Base-by-base conservation (phyloP, 2,888 invertebrate genomes). In the Ptilodon capucinus region DNA sequence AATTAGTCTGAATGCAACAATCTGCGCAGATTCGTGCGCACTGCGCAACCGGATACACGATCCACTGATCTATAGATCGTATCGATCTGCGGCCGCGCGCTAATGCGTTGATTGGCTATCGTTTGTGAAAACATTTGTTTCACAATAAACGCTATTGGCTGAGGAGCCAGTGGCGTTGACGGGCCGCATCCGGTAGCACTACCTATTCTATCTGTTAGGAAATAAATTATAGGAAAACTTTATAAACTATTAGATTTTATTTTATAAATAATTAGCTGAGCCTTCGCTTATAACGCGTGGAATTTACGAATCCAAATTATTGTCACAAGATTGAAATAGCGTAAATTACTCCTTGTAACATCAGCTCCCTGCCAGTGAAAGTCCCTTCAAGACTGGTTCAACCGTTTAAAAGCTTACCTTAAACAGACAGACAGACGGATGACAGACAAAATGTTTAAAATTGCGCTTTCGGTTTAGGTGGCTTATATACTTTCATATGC, bases 11-110 rank as follows among this genome's bases (percentile, higher is more conserved):
- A 49, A 52, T 56, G 40, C 41, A 46, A 52, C 52, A 48, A 6
- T 5, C 14, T n/a, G n/a, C 25, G 34, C 51, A 43, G 49, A 46
- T 41, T 52, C 40, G 50, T 50, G 47, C 34, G 19, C 18, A 47
- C 74, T 76, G 68, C 71, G 44, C 51, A 75, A 76, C 66, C 76
- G 74, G 76, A 74, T 60, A 63, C 65, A 61, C 55, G 64, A 62
- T 35, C 21, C 34, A 25, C 42, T 14, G 42, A 28, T 59, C 55
- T 45, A 51, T 44, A 46, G 61, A 69, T 60, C 68, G 42, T 45
- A 68, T 64, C 46, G 46, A 61, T 68, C 64, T 42, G 57, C 60
- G 50, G 42, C 65, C 56, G 52, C 45, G 51, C 45, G 21, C 51
- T 71, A 71, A 74, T 74, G 68, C 65, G 53, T 67, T 68, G 69